Evolutionary conservation across 1,140 invertebrate species (phyloP).

Genomic region (Nebria ingens): DNA sequence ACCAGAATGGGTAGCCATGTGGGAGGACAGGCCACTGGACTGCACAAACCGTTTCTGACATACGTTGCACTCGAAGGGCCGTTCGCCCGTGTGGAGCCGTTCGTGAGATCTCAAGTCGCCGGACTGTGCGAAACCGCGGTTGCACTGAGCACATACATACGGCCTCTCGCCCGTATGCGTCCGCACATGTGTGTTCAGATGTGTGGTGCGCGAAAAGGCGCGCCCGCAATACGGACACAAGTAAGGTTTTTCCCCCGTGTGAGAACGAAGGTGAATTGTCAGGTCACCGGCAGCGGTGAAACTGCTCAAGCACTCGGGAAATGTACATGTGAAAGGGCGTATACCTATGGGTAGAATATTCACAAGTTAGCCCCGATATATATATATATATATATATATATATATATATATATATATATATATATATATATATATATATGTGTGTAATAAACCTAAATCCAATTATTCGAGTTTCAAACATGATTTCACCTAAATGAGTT

Average conservation of each 20-base stretch:
- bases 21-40: not conserved
- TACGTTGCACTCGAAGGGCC: not conserved
- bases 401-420: too few relatives aligned
- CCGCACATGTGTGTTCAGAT: constrained; percentile 36
- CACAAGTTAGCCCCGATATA: too few relatives aligned
- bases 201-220: constrained; percentile 26
- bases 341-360: too few relatives aligned
- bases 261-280: constrained; percentile 37
- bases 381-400: too few relatives aligned
- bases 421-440: too few relatives aligned
- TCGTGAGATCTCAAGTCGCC: constrained; percentile 33
- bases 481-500: not conserved
- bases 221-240: constrained; percentile 40
- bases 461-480: too few relatives aligned
- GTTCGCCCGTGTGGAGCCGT: constrained; percentile 33
- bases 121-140: constrained; percentile 44
- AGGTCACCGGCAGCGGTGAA: constrained; percentile 36
- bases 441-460: too few relatives aligned
- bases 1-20: constrained; percentile 6
- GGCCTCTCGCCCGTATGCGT: constrained; percentile 60
- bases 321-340: constrained; percentile 36
- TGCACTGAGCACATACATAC: constrained; percentile 54
- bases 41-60: constrained; percentile 5
- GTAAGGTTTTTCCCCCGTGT: constrained; percentile 43
- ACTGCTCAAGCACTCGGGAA: constrained; percentile 36